A percentile compares a stretch with the other conserved stretches of the same genome.
phyloP scores from a whole-genome alignment of 1,140 invertebrate genomes.

The Colletes gigas region DNA sequence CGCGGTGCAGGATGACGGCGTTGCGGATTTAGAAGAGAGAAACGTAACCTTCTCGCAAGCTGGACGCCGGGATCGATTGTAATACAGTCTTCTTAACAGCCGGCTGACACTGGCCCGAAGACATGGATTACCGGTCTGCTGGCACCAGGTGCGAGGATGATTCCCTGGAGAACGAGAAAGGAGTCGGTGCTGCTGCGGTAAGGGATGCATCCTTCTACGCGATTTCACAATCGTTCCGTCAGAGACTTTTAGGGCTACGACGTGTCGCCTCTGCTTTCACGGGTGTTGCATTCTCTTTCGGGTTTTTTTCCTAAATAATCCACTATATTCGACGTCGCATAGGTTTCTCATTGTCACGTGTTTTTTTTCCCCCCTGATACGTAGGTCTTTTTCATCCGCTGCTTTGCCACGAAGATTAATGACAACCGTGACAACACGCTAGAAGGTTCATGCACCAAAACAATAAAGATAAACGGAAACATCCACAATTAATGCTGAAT shows the following conservation, averaged over 20 bases:
- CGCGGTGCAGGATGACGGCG: constrained; percentile 39
- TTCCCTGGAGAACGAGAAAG: constrained; percentile 71
- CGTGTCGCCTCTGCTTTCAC: neutral
- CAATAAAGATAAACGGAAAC: neutral
- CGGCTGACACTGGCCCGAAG: constrained; percentile 56
- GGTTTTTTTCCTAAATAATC: no score
- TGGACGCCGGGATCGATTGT: constrained; percentile 63
- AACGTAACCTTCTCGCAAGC: constrained; percentile 43
- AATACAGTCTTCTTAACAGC: constrained; percentile 38
- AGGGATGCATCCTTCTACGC: constrained; percentile 52
- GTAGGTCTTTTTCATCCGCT: neutral
- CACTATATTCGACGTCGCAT: neutral
- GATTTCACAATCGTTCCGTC: neutral
- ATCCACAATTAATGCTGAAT: no score
- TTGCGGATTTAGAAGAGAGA: constrained; percentile 43
- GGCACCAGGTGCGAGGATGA: constrained; percentile 74
- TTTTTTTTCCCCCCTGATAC: neutral
- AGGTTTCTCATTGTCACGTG: neutral
- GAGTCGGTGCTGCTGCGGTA: constrained; percentile 65
- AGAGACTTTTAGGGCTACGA: neutral
- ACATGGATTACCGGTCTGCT: constrained; percentile 70
- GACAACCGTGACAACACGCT: constrained; percentile 15
- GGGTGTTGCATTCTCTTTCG: no score
- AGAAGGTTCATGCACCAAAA: constrained; percentile 1
- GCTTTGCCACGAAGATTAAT: neutral